These are phyloP conservation scores for Drosophila prolongata DNA, from an alignment of 2,888 invertebrate genomes.

Conservation along the genomic window DNA sequence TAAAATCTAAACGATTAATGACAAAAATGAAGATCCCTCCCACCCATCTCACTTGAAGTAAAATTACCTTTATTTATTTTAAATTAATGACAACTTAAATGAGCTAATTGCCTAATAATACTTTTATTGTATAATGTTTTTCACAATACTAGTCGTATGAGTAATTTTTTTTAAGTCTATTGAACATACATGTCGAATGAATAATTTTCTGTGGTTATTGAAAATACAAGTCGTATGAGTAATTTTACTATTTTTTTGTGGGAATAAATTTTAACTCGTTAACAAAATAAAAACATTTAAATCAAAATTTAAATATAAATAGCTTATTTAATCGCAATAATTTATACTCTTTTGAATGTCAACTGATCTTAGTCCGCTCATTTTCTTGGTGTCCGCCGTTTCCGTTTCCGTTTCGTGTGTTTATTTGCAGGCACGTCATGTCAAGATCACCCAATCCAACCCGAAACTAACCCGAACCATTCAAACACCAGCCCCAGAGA, in stretches of 20 bases:
- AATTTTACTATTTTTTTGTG: background rate
- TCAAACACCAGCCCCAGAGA: constrained; percentile 45
- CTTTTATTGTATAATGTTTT: too few species aligned
- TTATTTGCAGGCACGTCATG: constrained; percentile 50
- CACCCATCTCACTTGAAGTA: too few species aligned
- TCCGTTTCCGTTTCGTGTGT: constrained; percentile 30
- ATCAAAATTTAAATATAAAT: background rate
- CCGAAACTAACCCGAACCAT: constrained; percentile 64
- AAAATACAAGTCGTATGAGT: background rate
- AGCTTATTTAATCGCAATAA: background rate
- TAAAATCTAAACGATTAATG: too few species aligned
- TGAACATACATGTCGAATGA: too few species aligned
- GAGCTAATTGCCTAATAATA: too few species aligned
- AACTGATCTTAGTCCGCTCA: background rate
- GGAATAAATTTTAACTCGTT: too few species aligned
- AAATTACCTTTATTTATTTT: too few species aligned
- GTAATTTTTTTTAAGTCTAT: too few species aligned
- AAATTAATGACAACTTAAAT: too few species aligned
- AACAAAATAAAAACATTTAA: background rate
- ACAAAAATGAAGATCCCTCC: too few species aligned
- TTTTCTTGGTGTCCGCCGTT: constrained; percentile 1
- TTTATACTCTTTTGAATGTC: background rate
- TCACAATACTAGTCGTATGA: too few species aligned
- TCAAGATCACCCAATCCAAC: constrained; percentile 44
- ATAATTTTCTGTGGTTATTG: too few species aligned